A percentile compares a stretch with the other conserved stretches of the same genome.
phyloP scores from a whole-genome alignment of 2,888 invertebrate genomes.

The Lathronympha strigana region DNA sequence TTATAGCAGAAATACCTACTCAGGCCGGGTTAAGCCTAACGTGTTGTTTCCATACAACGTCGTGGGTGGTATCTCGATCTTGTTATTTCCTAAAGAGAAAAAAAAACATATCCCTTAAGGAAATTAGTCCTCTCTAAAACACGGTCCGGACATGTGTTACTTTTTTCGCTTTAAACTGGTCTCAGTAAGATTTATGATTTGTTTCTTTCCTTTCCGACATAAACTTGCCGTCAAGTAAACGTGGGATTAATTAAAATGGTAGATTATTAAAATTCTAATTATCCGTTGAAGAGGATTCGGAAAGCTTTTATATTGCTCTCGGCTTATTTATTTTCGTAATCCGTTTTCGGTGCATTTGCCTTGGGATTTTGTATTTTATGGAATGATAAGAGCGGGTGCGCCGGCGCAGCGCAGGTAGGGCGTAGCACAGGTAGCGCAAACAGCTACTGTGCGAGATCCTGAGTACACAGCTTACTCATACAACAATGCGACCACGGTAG shows the following conservation, averaged over 20 bases:
- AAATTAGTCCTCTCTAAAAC: slow-evolving; percentile 83
- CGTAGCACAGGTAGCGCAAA: slow-evolving; percentile 81
- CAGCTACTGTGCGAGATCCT: slow-evolving; percentile 76
- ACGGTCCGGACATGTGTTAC: slow-evolving; percentile 80
- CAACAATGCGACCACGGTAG: slow-evolving; percentile 52
- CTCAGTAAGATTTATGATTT: slow-evolving; percentile 77
- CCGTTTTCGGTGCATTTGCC: slow-evolving; percentile 63
- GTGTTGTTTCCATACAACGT: slow-evolving; percentile 59
- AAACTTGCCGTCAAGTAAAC: slow-evolving; percentile 71
- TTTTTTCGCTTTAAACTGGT: slow-evolving; percentile 81
- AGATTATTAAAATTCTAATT: slow-evolving; percentile 52
- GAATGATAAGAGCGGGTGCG: slow-evolving; percentile 71
- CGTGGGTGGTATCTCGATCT: slow-evolving; percentile 79
- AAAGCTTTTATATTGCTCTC: slow-evolving; percentile 50
- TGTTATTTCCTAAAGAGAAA: slow-evolving; percentile 67
- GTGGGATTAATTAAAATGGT: slow-evolving; percentile 64
- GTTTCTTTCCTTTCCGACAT: slow-evolving; percentile 65
- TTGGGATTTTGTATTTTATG: slow-evolving; percentile 72
- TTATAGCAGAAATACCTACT: slow-evolving; percentile 26
- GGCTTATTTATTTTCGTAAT: slow-evolving; percentile 70
- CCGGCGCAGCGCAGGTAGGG: slow-evolving; percentile 59
- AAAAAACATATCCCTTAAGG: slow-evolving; percentile 73
- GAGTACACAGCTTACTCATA: slow-evolving; percentile 73
- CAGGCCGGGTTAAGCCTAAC: slow-evolving; percentile 42
- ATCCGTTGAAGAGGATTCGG: slow-evolving; percentile 45